Percentiles rank a stretch among this genome's conserved stretches.
phyloP scores from a whole-genome alignment of 1,140 invertebrate genomes.

The Leptoteleia sp. region DNA sequence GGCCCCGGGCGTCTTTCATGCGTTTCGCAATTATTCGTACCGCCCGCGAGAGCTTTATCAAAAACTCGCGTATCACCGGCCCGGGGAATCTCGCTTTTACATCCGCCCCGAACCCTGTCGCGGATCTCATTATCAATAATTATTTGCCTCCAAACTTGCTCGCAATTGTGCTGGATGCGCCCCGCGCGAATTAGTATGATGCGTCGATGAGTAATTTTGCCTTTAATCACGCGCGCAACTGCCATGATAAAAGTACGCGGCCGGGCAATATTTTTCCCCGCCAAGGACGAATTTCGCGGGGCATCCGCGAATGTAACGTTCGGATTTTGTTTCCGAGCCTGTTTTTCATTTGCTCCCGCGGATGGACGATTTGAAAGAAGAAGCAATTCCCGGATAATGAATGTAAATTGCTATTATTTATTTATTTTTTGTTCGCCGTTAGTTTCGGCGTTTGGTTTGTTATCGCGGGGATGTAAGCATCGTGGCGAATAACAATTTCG shows the following conservation, averaged over 20 bases:
- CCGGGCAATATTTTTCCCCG: constrained; percentile 5
- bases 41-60: constrained; percentile 4
- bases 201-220: constrained; percentile 9
- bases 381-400: constrained; percentile 4
- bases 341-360: not conserved
- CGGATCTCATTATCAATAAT: constrained; percentile 12
- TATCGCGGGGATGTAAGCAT: not conserved
- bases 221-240: constrained; percentile 10
- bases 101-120: too few relatives aligned
- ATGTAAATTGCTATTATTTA: not conserved
- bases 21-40: constrained; percentile 5
- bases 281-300: constrained; percentile 9
- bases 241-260: constrained; percentile 18
- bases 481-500: not conserved
- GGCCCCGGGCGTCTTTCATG: constrained; percentile 15
- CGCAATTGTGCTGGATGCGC: not conserved
- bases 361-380: not conserved
- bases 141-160: constrained; percentile 1
- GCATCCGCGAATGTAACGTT: constrained; percentile 8
- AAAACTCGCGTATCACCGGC: constrained; percentile 10
- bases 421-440: not conserved
- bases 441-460: not conserved
- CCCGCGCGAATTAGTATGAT: constrained; percentile 3
- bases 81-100: too few relatives aligned
- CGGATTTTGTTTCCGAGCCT: constrained; percentile 10